Evolutionary conservation across 2,888 invertebrate species (phyloP).

Genomic region (Aphidius colemani): DNA sequence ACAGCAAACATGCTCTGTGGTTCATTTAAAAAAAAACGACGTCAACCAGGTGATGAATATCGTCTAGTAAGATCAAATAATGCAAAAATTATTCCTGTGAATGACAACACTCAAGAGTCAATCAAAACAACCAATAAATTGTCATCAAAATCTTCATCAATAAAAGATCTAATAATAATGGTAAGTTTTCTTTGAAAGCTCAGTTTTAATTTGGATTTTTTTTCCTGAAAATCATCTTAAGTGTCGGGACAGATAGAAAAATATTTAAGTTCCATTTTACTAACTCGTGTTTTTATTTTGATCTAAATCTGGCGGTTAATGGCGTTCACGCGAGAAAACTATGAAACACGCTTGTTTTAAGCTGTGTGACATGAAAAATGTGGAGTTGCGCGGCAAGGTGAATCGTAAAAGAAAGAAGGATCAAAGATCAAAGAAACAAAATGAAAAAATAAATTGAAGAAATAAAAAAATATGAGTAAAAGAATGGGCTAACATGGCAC

Average conservation of each 20-base stretch:
- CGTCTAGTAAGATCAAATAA: constrained; percentile 47
- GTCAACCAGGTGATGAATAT: constrained; percentile 50
- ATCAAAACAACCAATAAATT: constrained; percentile 24
- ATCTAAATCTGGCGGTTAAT: constrained; percentile 47
- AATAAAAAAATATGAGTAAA: constrained; percentile 25
- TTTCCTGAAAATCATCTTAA: neutral
- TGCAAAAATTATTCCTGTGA: constrained; percentile 42
- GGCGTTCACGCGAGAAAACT: constrained; percentile 38
- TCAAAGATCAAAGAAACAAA: constrained; percentile 21
- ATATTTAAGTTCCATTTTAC: constrained; percentile 13
- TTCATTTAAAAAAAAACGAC: constrained; percentile 47
- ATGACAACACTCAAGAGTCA: constrained; percentile 38
- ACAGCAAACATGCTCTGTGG: constrained; percentile 51
- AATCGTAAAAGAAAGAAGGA: constrained; percentile 18
- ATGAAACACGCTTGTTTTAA: constrained; percentile 7
- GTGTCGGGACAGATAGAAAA: neutral
- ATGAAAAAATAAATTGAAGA: constrained; percentile 25
- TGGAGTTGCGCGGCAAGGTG: constrained; percentile 32
- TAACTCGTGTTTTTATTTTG: constrained; percentile 37
- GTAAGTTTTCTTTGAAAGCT: neutral
- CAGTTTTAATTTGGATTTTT: constrained; percentile 20
- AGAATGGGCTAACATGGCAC: neutral
- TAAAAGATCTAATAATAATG: constrained; percentile 18
- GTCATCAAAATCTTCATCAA: constrained; percentile 19
- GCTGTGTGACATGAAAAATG: constrained; percentile 17